Percentiles rank a stretch among this genome's conserved stretches.
Evolutionary conservation across 2,113 vertebrate species (phyloP).

Genomic region (Pao palembangensis): DNA sequence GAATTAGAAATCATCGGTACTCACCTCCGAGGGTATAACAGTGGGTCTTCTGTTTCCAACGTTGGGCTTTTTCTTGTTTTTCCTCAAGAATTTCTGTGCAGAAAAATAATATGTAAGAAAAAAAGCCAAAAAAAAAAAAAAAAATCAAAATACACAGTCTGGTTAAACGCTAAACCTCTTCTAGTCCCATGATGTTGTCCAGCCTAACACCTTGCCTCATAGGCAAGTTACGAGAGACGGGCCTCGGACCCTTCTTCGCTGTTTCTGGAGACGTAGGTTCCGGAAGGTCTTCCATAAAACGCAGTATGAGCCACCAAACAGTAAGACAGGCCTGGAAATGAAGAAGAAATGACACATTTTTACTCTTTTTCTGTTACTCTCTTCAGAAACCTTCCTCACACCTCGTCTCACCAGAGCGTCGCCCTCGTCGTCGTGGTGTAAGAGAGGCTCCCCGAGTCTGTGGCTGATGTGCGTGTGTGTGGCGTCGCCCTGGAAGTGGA

Average conservation of each 20-base stretch:
- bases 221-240: slow-evolving; percentile 16
- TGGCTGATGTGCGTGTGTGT: slow-evolving; percentile 76
- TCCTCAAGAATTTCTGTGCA: slow-evolving; percentile 67
- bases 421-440: slow-evolving; percentile 86
- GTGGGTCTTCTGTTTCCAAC: slow-evolving; percentile 59
- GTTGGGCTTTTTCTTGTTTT: slow-evolving; percentile 58
- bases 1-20: background rate
- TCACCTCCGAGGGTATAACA: slow-evolving; percentile 68
- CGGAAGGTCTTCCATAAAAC: slow-evolving; percentile 91
- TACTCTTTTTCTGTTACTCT: too few species aligned
- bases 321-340: slow-evolving; percentile 80
- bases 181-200: slow-evolving; percentile 71
- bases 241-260: slow-evolving; percentile 21
- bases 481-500: slow-evolving; percentile 82
- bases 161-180: slow-evolving; percentile 61
- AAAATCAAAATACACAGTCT: background rate
- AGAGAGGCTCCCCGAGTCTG: slow-evolving; percentile 78
- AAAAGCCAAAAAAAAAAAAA: background rate
- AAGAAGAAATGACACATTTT: background rate
- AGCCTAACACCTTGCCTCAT: slow-evolving; percentile 58
- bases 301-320: slow-evolving; percentile 84
- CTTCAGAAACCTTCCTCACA: background rate
- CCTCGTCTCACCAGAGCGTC: slow-evolving; percentile 77
- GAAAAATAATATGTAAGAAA: slow-evolving; percentile 1
- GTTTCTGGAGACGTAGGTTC: slow-evolving; percentile 73